Conservation (phyloP, 2,113 vertebrate genomes). For the Ptilorrhoa leucosticta region DNA sequence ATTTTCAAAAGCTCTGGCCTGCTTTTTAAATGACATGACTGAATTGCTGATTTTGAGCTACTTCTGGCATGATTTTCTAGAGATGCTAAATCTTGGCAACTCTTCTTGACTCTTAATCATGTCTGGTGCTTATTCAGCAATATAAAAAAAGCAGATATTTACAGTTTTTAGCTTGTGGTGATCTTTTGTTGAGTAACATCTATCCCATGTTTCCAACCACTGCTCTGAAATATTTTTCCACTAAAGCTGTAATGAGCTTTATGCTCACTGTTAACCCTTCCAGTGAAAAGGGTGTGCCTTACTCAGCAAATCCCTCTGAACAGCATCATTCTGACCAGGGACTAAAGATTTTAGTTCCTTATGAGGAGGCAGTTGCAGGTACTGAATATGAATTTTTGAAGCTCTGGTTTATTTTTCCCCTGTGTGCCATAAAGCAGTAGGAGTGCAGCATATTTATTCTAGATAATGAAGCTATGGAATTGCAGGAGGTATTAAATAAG, state of each 20-base stretch:
- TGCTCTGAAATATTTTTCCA: neutral
- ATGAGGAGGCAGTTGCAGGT: neutral
- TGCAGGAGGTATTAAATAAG: conserved; percentile 6
- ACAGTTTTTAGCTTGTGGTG: neutral
- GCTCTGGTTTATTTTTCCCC: neutral
- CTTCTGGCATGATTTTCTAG: neutral
- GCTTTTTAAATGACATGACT: neutral
- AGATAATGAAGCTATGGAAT: conserved; percentile 17
- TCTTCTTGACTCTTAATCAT: neutral
- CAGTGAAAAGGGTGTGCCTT: neutral
- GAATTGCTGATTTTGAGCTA: neutral
- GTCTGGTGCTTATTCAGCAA: neutral
- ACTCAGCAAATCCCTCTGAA: neutral
- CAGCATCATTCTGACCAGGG: neutral
- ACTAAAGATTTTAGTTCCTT: neutral
- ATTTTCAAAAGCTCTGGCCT: neutral
- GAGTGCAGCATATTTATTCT: conserved; percentile 10
- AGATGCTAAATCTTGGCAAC: neutral
- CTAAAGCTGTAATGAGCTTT: neutral
- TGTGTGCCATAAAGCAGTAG: neutral
- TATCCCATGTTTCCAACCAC: neutral
- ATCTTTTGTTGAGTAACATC: neutral
- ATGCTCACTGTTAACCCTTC: neutral
- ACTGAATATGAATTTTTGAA: neutral
- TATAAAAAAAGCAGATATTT: neutral